Conservation (phyloP, 1,140 invertebrate species). For the Micrasema longulum region DNA sequence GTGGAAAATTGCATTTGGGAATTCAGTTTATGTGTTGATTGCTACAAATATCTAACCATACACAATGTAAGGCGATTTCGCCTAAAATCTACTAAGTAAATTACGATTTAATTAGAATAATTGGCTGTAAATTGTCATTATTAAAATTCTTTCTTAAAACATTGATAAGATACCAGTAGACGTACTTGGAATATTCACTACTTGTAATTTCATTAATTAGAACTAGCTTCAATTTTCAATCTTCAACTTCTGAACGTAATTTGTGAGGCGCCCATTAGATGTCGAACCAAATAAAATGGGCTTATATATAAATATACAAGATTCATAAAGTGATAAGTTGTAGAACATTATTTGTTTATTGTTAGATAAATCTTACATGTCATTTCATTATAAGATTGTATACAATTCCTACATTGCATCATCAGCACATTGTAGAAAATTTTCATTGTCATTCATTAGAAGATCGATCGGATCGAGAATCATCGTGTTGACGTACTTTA, state of each 20-base stretch:
- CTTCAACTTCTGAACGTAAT: constrained; percentile 35
- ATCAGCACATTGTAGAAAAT: constrained; percentile 31
- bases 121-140: constrained; percentile 53
- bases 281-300: constrained; percentile 17
- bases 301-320: constrained; percentile 3
- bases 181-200: constrained; percentile 29
- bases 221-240: constrained; percentile 46
- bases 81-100: constrained; percentile 47
- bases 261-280: background rate
- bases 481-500: constrained; percentile 14
- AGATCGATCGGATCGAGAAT: background rate
- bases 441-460: constrained; percentile 2
- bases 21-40: constrained; percentile 38
- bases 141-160: constrained; percentile 40
- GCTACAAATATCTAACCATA: constrained; percentile 48
- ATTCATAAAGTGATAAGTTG: constrained; percentile 9
- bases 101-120: constrained; percentile 49
- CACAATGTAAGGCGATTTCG: constrained; percentile 55
- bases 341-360: constrained; percentile 25
- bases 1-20: constrained; percentile 9
- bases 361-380: constrained; percentile 30
- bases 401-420: constrained; percentile 32
- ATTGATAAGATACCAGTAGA: constrained; percentile 20
- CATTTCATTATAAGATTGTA: constrained; percentile 27
- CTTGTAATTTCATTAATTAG: constrained; percentile 44